Conservation (phyloP, 2,888 invertebrate species). For the Tetranychus truncatus region DNA sequence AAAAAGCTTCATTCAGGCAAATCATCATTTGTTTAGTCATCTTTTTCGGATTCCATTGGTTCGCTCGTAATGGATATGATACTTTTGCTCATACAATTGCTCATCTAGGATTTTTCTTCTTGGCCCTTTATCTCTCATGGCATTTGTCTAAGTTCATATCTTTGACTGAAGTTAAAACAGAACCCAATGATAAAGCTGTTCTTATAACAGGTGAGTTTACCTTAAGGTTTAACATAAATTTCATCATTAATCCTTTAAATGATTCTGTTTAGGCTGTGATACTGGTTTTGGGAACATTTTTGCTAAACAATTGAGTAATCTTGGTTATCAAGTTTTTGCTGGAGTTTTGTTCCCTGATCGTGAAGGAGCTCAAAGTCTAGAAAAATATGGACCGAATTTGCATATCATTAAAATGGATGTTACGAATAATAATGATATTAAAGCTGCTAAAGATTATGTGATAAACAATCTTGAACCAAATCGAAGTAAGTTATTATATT, state of each 20-base stretch:
- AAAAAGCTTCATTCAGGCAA: not conserved
- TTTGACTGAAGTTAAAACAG: not conserved
- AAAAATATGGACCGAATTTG: not conserved
- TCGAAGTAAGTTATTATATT: not conserved
- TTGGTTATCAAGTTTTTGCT: conserved; percentile 13
- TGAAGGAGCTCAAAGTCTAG: conserved; percentile 4
- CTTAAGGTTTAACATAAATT: not conserved
- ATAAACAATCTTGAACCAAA: not conserved
- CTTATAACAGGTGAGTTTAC: conserved; percentile 12
- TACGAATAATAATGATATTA: not conserved
- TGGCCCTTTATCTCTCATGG: conserved; percentile 4
- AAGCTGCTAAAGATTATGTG: not conserved
- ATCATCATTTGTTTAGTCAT: not conserved
- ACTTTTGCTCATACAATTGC: not conserved
- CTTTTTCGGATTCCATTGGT: not conserved
- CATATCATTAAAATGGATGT: not conserved
- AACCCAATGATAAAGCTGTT: conserved; percentile 7
- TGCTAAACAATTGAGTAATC: not conserved
- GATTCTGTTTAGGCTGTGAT: conserved; percentile 4
- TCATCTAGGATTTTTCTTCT: conserved; percentile 2
- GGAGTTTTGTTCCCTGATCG: not conserved
- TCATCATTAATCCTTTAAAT: not conserved
- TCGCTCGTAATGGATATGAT: not conserved
- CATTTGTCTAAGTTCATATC: not conserved
- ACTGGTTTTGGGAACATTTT: conserved; percentile 11